phyloP scores from a whole-genome alignment of 2,113 vertebrate genomes.

The Callospermophilus lateralis region DNA sequence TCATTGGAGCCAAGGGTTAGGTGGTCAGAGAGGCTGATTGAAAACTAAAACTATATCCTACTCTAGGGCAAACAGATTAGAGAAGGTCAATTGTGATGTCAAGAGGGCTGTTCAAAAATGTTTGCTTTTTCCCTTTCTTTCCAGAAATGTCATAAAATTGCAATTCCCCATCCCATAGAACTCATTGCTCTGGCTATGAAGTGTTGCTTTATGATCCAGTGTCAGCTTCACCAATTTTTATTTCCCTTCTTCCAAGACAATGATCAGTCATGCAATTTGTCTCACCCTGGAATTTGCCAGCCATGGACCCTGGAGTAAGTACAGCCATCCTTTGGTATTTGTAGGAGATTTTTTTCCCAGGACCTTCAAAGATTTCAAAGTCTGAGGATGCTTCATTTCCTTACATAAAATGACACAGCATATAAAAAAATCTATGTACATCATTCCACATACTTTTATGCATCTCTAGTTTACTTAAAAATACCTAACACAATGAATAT shows the following conservation, averaged over 20 bases:
- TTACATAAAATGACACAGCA: background rate
- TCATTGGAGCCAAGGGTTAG: background rate
- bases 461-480: background rate
- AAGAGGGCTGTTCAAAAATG: background rate
- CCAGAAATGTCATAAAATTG: background rate
- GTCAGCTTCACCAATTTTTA: background rate
- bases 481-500: background rate
- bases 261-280: background rate
- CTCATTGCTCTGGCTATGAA: background rate
- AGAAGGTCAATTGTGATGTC: background rate
- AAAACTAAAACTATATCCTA: background rate
- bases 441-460: background rate
- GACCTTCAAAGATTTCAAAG: background rate
- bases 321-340: background rate
- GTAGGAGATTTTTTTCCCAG: background rate
- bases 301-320: background rate
- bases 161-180: background rate
- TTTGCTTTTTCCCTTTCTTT: background rate
- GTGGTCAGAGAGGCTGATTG: background rate
- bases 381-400: too few species aligned
- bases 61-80: background rate
- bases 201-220: background rate
- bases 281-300: background rate
- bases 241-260: background rate
- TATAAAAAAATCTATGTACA: too few species aligned